A percentile compares a stretch with the other conserved stretches of the same genome.
phyloP scores from a whole-genome alignment of 2,888 invertebrate species.

The Selenia dentaria region DNA sequence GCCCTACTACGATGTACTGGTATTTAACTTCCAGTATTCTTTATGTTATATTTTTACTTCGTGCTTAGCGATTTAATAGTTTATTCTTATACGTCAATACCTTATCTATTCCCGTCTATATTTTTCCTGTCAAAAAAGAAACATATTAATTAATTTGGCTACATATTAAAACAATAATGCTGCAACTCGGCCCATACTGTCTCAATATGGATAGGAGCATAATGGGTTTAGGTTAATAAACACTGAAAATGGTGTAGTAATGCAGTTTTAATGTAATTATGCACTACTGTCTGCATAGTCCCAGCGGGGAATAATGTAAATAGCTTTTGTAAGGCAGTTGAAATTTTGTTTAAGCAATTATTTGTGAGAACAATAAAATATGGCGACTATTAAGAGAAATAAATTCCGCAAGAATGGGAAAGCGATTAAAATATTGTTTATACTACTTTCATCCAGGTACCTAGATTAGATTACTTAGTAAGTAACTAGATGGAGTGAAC shows the following conservation, averaged over 20 bases:
- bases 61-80: too few species aligned
- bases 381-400: slow-evolving; percentile 2
- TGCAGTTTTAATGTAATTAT: slow-evolving; percentile 39
- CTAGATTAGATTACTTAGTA: too few species aligned
- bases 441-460: too few species aligned
- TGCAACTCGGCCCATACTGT: slow-evolving; percentile 10
- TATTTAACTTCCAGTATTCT: too few species aligned
- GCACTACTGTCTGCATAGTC: slow-evolving; percentile 33
- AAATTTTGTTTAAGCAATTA: slow-evolving; percentile 21
- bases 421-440: neutral
- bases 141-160: too few species aligned
- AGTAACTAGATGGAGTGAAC: too few species aligned
- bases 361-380: slow-evolving; percentile 16
- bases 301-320: slow-evolving; percentile 30
- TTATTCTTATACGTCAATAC: too few species aligned
- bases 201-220: slow-evolving; percentile 5
- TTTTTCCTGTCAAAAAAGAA: too few species aligned
- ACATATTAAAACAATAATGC: too few species aligned
- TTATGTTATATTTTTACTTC: too few species aligned
- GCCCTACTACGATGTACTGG: too few species aligned
- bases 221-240: slow-evolving; percentile 30
- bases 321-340: slow-evolving; percentile 26
- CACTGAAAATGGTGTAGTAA: slow-evolving; percentile 31
- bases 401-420: slow-evolving; percentile 1
- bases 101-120: too few species aligned